These are phyloP conservation scores for Chaenodraco wilsoni DNA, from an alignment of 2,797 vertebrate species.

Conservation along the genomic window DNA sequence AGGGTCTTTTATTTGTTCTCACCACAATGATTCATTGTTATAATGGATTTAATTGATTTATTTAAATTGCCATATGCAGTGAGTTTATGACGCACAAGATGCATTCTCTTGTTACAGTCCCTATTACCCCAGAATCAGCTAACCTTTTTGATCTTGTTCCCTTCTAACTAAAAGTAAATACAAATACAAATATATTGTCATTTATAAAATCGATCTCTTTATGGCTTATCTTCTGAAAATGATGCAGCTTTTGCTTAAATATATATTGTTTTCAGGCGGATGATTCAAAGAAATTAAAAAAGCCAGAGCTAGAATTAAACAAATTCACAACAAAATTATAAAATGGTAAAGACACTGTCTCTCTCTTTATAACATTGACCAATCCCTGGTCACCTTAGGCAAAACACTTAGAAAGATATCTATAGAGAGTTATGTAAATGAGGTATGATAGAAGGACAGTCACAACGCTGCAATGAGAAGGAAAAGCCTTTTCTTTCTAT, in stretches of 20 bases:
- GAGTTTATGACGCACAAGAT: neutral
- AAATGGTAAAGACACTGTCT: neutral
- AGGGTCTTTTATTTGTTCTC: neutral
- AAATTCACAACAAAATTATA: neutral
- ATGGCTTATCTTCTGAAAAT: neutral
- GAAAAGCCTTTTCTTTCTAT: constrained; percentile 57
- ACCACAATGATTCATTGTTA: neutral
- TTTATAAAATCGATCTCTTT: neutral
- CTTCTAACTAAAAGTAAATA: neutral
- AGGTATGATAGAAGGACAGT: constrained; percentile 29
- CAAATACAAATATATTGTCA: neutral
- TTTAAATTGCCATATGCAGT: neutral
- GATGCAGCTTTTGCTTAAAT: neutral
- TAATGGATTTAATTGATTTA: neutral
- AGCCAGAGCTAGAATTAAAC: neutral
- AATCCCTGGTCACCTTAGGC: neutral
- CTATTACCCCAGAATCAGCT: neutral
- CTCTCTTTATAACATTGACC: neutral
- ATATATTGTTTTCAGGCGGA: neutral
- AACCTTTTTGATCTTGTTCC: neutral
- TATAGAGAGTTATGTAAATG: constrained; percentile 35
- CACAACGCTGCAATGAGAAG: constrained; percentile 41
- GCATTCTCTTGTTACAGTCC: neutral
- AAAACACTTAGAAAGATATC: neutral
- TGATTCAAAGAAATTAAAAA: neutral